Percentiles rank a stretch among this genome's conserved stretches.
These are phyloP conservation scores for Trachymyrmex septentrionalis DNA, from an alignment of 1,140 invertebrate genomes.

Conservation along the genomic window DNA sequence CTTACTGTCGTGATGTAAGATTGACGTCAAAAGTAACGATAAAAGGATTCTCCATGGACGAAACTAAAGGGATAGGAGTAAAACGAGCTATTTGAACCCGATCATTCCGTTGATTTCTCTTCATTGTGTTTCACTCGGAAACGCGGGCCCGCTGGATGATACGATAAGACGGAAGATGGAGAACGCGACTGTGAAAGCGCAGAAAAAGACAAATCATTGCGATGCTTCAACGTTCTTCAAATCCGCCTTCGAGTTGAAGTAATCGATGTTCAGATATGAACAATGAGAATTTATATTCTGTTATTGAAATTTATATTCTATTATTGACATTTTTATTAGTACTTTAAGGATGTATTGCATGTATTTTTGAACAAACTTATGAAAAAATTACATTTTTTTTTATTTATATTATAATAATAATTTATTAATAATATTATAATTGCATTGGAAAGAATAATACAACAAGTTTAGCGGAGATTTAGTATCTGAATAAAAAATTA, in stretches of 20 bases:
- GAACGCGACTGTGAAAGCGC: background rate
- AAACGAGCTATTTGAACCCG: slow-evolving; percentile 44
- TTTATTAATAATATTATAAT: too few relatives aligned
- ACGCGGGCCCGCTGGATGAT: background rate
- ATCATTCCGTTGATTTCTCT: slow-evolving; percentile 43
- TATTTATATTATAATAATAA: too few relatives aligned
- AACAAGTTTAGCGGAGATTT: too few relatives aligned
- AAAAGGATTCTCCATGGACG: slow-evolving; percentile 34
- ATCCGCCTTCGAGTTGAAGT: background rate
- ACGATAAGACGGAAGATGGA: slow-evolving; percentile 1
- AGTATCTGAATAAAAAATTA: too few relatives aligned
- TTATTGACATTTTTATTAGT: background rate
- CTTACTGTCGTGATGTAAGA: slow-evolving; percentile 50
- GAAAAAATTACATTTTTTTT: too few relatives aligned
- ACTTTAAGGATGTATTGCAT: background rate
- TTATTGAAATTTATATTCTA: slow-evolving; percentile 4
- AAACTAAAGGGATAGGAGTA: slow-evolving; percentile 33
- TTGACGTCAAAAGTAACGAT: slow-evolving; percentile 59
- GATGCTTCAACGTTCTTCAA: background rate
- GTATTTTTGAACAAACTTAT: too few relatives aligned
- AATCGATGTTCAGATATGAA: background rate
- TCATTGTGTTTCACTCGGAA: slow-evolving; percentile 42
- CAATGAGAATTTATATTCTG: slow-evolving; percentile 6
- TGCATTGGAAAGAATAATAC: too few relatives aligned
- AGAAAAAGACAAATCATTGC: slow-evolving; percentile 17